Evolutionary conservation across 2,113 vertebrate genomes (phyloP), one percentile per base, ranked within the genome.

Genomic region (Percopsis transmontana): DNA sequence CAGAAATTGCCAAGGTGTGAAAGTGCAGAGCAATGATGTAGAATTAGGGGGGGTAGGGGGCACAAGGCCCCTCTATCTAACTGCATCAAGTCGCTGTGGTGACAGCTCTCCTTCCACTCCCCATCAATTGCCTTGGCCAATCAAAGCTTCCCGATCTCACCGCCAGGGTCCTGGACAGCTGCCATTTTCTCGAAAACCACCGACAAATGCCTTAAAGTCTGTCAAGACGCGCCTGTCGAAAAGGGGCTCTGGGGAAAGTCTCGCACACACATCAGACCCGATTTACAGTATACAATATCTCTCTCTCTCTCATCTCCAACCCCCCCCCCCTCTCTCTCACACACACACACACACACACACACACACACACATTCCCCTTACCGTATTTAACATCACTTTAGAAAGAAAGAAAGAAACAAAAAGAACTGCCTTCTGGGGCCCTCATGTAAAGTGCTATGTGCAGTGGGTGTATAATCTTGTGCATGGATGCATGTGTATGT

Each of bases 141-240:
- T 88, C 81, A 73, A 74, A 68, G 73, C 81, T 89, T 75, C 74
- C 68, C 58, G 64, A 84, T 88, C 79, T 82, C 80, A 56, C 79
- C 82, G 79, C 77, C 66, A 81, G 85, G 86, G 74, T 82, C 80
- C 83, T 84, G 77, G 81, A 80, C 85, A 85, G 84, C 83, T 83
- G 79, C 81, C 84, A 85, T 88, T 85, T 82, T 85, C 80, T 83
- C 85, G n/a, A 72, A 82, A 80, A 76, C 82, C 78, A 78, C 81
- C 79, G 88, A 89, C 91, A 89, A 89, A 88, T 86, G 69, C 81
- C 86, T 86, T 88, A 74, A 81, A 85, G 85, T 89, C 88, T 90
- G 90, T 89, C 90, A 90, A 76, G 81, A 76, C 66, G 18, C 65
- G 74, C 80, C 83, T 87, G 86, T 91, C 90, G 91, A 90, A 90